Conservation (phyloP, 2,797 vertebrate species). For the Phrynocephalus guinanensis region DNA sequence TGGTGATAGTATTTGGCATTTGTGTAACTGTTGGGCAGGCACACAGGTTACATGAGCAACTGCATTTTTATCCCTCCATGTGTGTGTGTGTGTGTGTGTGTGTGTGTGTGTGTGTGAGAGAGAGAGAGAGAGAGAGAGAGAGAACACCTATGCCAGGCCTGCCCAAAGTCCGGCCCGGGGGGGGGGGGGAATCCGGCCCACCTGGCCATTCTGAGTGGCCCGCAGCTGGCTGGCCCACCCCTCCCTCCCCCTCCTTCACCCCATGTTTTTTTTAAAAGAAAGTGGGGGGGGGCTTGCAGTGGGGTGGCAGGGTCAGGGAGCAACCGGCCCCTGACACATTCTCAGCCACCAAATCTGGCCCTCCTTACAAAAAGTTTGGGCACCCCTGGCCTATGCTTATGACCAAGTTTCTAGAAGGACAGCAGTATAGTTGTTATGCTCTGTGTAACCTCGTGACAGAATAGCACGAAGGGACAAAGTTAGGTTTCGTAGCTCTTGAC, state of each 20-base stretch:
- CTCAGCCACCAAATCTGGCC: no score
- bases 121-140: background rate
- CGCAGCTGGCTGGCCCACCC: no score
- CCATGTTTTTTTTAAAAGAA: no score
- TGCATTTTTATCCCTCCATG: background rate
- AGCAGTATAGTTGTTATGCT: background rate
- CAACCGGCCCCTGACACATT: no score
- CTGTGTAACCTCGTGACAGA: background rate
- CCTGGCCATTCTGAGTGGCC: no score
- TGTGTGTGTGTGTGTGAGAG: no score
- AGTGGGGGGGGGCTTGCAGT: no score
- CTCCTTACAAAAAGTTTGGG: no score
- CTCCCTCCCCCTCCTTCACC: no score
- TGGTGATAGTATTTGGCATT: slow-evolving; percentile 2
- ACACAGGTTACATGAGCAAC: background rate
- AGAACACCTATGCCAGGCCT: background rate
- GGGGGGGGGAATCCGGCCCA: no score
- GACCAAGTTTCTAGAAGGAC: background rate
- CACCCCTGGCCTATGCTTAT: background rate
- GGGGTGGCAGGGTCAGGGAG: no score
- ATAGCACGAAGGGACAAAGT: background rate
- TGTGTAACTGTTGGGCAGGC: background rate
- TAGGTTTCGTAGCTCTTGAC: background rate
- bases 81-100: background rate
- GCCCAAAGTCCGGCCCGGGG: no score